Evolutionary conservation across 1,140 invertebrate genomes (phyloP).

Genomic region (Drosophila navojoa): DNA sequence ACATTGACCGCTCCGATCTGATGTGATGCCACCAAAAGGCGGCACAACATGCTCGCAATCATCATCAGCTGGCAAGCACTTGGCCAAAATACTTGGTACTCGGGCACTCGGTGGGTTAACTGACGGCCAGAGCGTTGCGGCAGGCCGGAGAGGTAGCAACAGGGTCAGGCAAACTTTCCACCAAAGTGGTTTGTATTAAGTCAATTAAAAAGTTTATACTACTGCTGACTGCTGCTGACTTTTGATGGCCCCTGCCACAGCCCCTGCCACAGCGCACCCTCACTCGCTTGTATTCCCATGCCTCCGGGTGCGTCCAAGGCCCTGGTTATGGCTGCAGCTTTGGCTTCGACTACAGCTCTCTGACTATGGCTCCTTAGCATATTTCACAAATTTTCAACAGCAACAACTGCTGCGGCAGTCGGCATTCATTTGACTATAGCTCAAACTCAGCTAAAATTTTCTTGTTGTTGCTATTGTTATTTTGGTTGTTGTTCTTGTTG

Average conservation of each 20-base stretch:
- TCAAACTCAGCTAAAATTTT: conserved; percentile 24
- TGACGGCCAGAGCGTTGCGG: neutral
- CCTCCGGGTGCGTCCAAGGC: neutral
- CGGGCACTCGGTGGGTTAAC: neutral
- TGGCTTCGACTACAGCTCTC: neutral
- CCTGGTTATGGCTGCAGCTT: neutral
- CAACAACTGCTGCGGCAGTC: conserved; percentile 39
- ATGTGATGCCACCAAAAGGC: conserved; percentile 22
- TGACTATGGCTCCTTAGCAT: conserved; percentile 58
- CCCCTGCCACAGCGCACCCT: neutral
- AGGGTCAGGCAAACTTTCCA: conserved; percentile 74
- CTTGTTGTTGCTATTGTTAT: conserved; percentile 40
- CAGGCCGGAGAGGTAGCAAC: neutral
- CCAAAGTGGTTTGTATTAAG: conserved; percentile 82
- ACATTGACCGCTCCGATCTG: conserved; percentile 2
- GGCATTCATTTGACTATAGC: conserved; percentile 58
- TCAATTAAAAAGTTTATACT: conserved; percentile 82
- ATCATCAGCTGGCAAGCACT: conserved; percentile 65
- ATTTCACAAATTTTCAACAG: conserved; percentile 67
- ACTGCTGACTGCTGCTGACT: conserved; percentile 77
- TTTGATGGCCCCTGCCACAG: conserved; percentile 51
- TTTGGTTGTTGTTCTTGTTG: conserved; percentile 32
- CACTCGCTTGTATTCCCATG: neutral
- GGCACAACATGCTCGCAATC: conserved; percentile 75
- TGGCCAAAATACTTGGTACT: conserved; percentile 51